Base-by-base conservation (phyloP, 1,140 invertebrate genomes). In the Anoplophora glabripennis region DNA sequence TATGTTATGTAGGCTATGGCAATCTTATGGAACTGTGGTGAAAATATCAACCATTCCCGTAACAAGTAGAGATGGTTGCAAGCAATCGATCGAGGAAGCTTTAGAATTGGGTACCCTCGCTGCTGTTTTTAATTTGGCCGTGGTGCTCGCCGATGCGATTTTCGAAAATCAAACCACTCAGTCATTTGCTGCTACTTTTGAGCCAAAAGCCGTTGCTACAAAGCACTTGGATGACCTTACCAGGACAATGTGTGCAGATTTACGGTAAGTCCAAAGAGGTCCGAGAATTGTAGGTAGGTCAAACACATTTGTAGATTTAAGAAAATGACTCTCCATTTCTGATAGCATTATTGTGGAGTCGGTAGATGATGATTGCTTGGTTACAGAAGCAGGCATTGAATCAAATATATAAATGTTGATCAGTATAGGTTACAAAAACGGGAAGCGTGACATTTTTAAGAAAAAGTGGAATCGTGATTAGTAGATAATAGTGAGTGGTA, bases 71-170 rank as follows among this genome's bases (percentile, higher is more conserved):
- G 75, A 78, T 1, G 88, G 87, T 15, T 86, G 87, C 41, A 75
- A 75, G 46, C 59, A 77, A n/a, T 76, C 93, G 44, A 68, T 93
- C 7, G 71, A 81, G 45, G 79, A 83, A 64, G 82, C 89, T 4
- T 72, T 76, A 34, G 65, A 77, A 35, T 72, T 88, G 57, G 88
- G 85, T 11, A 81, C 82, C 18, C 79, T 93, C 44, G 88, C 87
- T 10, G 90, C 87, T 37, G 85, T 94, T 48, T 94, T 93, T 76
- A 90, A 94, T 72, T 76, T 93, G 45, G 91, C 92, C 21, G 87
- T 89, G 67, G 80, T 87, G 1, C 70, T 88, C 3, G 80, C 78
- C 37, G 86, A 88, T 67, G 77, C 75, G 5, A 70, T 86, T 14
- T 83, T 87, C 66, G 77, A 81, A 67, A 87, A 87, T 63, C 85